Conservation (phyloP, 1,140 invertebrate species). For the Lucilia cuprina region DNA sequence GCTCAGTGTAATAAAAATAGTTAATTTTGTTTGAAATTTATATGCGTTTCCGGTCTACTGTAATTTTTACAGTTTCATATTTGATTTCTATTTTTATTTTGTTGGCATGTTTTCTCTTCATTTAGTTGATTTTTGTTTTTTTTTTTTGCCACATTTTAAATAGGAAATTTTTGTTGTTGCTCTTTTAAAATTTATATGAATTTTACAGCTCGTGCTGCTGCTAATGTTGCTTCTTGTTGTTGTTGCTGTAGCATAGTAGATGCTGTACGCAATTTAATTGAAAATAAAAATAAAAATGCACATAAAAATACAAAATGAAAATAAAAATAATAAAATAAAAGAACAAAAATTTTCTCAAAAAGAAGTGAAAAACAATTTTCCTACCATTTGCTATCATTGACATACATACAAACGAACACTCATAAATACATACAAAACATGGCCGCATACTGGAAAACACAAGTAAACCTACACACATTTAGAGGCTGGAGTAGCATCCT, state of each 20-base stretch:
- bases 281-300: conserved; percentile 12
- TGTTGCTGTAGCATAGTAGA: too few species aligned
- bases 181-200: too few species aligned
- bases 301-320: not conserved
- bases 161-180: not conserved
- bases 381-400: not conserved
- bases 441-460: not conserved
- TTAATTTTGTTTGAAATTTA: not conserved
- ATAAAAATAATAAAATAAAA: not conserved
- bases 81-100: conserved; percentile 13
- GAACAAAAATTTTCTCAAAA: not conserved
- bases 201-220: not conserved
- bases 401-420: not conserved
- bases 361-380: conserved; percentile 1
- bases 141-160: not conserved
- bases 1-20: not conserved
- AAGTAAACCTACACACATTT: not conserved
- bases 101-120: conserved; percentile 7
- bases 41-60: not conserved
- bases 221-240: too few species aligned
- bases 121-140: not conserved
- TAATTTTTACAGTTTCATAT: not conserved
- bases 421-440: not conserved
- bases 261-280: conserved; percentile 14
- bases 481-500: not conserved